Percentiles rank a stretch among this genome's conserved stretches.
Conservation (phyloP, 2,797 vertebrate genomes). For the Enteromius viviparus region DNA sequence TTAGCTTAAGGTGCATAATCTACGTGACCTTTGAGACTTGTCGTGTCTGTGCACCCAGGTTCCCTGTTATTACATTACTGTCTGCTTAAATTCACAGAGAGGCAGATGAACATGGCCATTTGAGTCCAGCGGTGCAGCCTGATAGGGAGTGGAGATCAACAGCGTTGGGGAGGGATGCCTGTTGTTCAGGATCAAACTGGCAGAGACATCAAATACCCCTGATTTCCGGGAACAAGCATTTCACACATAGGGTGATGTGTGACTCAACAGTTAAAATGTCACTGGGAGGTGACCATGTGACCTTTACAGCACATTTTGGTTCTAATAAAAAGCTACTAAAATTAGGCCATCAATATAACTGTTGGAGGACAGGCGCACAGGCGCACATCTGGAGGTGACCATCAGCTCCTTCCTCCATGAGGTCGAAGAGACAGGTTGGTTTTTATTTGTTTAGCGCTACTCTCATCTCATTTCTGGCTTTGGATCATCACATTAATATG, state of each 20-base stretch:
- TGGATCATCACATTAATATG: slow-evolving; percentile 16
- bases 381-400: slow-evolving; percentile 15
- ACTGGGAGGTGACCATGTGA: slow-evolving; percentile 35
- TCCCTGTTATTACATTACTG: slow-evolving; percentile 32
- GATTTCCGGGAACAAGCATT: slow-evolving; percentile 43
- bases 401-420: slow-evolving; percentile 6
- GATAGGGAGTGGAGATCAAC: slow-evolving; percentile 39
- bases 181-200: slow-evolving; percentile 31
- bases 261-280: slow-evolving; percentile 40
- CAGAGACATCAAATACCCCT: slow-evolving; percentile 43
- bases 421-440: neutral
- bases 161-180: slow-evolving; percentile 26
- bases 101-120: slow-evolving; percentile 22
- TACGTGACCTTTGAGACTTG: slow-evolving; percentile 3
- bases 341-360: slow-evolving; percentile 41
- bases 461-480: slow-evolving; percentile 3
- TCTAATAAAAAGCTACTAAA: slow-evolving; percentile 43
- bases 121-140: slow-evolving; percentile 32
- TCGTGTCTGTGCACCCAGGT: slow-evolving; percentile 28
- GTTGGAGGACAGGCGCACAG: neutral
- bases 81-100: slow-evolving; percentile 31
- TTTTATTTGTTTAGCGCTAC: slow-evolving; percentile 7
- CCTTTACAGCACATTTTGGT: slow-evolving; percentile 40
- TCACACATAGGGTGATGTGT: slow-evolving; percentile 38
- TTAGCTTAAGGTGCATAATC: slow-evolving; percentile 30